Evolutionary conservation across 2,888 invertebrate genomes (phyloP), one percentile per base, ranked within the genome.

Genomic region (Stramonita haemastoma): DNA sequence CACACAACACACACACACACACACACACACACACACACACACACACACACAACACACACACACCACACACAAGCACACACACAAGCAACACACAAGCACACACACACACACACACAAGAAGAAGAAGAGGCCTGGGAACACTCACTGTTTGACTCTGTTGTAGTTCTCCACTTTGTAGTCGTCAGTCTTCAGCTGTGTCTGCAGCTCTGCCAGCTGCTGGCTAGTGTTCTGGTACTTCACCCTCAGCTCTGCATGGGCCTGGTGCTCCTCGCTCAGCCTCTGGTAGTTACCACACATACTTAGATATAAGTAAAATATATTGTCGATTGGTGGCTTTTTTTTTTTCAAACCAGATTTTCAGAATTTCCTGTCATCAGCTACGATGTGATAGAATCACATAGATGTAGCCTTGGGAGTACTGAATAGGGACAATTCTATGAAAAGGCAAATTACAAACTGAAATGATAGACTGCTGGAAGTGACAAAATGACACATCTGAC

Each of bases 131-230:
- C 8, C 77, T 29, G n/a, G n/a, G 19, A 32, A 17, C 66, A 60
- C 86, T 56, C 32, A 96, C 95, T 91, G 91, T 93, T 95, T 95
- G 1, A 96, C 92, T 90, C 93, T 93, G 87, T 96, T 95, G 93
- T 95, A 96, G 91, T 96, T 95, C 87, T 95, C 95, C 34, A 95
- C 94, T 90, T 95, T 95, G 92, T 94, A 96, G 90, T 95, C 93
- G 77, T 95, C 95, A n/a, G 90, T 90, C 90, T 95, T 94, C 19
- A 95, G 93, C 88, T 94, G 93, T 26, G 91, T 89, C 87, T 95
- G 94, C 11, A 92, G 92, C 77, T 96, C 96, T 29, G 95, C 93
- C 87, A 93, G 92, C 13, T 94, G 93, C 36, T 93, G 89, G 0
- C 93, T 91, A 60, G 94, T n/a, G 89, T 94, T 95, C 92, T 96